Evolutionary conservation across 1,140 invertebrate genomes (phyloP).

Genomic region (Drosophila neocordata): DNA sequence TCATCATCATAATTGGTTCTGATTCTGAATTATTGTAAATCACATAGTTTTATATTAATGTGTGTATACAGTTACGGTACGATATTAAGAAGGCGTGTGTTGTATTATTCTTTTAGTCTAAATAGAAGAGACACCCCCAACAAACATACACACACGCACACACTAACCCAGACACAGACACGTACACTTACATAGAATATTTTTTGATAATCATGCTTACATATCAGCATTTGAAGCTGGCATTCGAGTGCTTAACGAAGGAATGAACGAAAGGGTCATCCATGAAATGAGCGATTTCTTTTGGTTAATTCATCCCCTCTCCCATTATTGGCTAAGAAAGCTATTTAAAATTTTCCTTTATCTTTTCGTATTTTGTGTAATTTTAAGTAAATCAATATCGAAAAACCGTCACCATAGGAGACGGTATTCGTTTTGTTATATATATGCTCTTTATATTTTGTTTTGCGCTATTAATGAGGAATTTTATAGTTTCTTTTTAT

Average conservation of each 20-base stretch:
- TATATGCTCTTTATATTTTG: constrained; percentile 34
- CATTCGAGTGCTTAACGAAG: constrained; percentile 63
- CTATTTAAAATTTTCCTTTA: constrained; percentile 42
- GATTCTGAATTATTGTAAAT: constrained; percentile 18
- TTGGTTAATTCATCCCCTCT: constrained; percentile 9
- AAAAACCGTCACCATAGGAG: background rate
- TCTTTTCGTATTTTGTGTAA: constrained; percentile 48
- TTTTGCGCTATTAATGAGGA: constrained; percentile 75
- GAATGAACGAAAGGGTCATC: constrained; percentile 26
- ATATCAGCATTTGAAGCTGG: constrained; percentile 74
- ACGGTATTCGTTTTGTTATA: constrained; percentile 20
- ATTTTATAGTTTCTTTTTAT: constrained; percentile 77
- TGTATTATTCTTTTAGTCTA: constrained; percentile 54
- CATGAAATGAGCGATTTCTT: constrained; percentile 45
- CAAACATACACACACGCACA: constrained; percentile 8
- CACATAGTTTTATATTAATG: constrained; percentile 58
- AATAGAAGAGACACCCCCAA: constrained; percentile 16
- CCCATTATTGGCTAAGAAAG: constrained; percentile 60
- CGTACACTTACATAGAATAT: constrained; percentile 47
- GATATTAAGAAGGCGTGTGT: constrained; percentile 55
- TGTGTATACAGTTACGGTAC: constrained; percentile 62
- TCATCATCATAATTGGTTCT: constrained; percentile 45
- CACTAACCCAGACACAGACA: constrained; percentile 28
- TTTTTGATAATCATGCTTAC: constrained; percentile 81
- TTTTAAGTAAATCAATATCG: constrained; percentile 38